Percentiles rank a stretch among this genome's conserved stretches.
phyloP scores from a whole-genome alignment of 2,113 vertebrate species.

The Ploceus nigricollis region DNA sequence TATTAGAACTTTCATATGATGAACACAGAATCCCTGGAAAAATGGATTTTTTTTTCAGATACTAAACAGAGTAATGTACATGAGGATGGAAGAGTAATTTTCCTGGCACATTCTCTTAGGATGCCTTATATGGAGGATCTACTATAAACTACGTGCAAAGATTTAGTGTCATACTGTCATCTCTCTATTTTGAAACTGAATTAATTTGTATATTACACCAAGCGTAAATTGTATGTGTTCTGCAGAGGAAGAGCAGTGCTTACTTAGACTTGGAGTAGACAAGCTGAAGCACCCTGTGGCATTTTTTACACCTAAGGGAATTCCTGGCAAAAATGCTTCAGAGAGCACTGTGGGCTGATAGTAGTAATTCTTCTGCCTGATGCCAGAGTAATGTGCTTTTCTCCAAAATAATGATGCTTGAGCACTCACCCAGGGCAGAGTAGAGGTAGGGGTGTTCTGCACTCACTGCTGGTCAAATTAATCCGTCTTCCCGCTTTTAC shows the following conservation, averaged over 20 bases:
- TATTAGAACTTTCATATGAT: not conserved
- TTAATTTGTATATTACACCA: not conserved
- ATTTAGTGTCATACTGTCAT: not conserved
- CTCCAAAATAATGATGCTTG: not conserved
- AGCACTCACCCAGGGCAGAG: not conserved
- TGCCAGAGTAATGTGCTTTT: not conserved
- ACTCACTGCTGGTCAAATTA: not conserved
- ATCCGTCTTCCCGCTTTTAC: not conserved
- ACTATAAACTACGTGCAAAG: not conserved
- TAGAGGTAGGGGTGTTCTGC: not conserved
- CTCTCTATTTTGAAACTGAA: not conserved
- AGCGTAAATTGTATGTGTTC: not conserved
- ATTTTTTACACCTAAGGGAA: not conserved
- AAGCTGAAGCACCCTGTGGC: not conserved
- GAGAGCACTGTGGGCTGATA: not conserved
- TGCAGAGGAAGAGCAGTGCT: not conserved
- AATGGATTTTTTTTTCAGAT: not conserved
- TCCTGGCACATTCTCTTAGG: not conserved
- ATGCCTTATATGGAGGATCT: not conserved
- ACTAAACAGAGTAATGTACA: not conserved
- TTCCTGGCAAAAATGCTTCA: not conserved
- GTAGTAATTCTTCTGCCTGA: not conserved
- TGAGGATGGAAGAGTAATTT: not conserved
- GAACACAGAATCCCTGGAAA: not conserved
- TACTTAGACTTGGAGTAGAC: not conserved